Conservation (phyloP, 1,140 invertebrate species). For the Drosophila watanabei region DNA sequence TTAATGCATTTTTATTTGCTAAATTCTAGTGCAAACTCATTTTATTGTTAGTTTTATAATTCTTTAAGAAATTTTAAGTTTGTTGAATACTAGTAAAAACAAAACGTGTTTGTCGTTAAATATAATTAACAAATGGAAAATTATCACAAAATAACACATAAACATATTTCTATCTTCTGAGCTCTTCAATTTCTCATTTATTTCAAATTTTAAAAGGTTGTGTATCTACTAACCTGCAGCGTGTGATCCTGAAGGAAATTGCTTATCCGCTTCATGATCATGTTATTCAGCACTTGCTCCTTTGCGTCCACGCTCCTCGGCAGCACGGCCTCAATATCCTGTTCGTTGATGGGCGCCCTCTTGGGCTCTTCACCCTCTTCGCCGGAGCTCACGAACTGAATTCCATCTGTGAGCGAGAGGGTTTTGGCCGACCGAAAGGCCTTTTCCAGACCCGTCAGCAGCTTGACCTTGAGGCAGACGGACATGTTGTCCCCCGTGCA, state of each 20-base stretch:
- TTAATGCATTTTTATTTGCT: neutral
- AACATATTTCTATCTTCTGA: neutral
- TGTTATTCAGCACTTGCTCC: conserved; percentile 90
- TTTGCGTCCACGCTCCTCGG: conserved; percentile 90
- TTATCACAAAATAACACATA: neutral
- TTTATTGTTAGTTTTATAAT: too few relatives aligned
- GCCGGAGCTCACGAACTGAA: conserved; percentile 87
- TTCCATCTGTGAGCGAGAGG: conserved; percentile 89
- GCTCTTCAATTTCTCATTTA: neutral
- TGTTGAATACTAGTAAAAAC: too few relatives aligned
- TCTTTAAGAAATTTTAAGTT: too few relatives aligned
- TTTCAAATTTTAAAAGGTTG: neutral
- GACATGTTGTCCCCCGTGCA: conserved; percentile 90
- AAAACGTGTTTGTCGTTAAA: neutral
- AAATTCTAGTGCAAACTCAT: too few relatives aligned
- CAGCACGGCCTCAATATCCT: conserved; percentile 89
- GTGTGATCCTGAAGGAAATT: conserved; percentile 92
- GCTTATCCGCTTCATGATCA: conserved; percentile 91
- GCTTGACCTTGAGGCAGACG: conserved; percentile 91
- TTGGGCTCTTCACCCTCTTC: conserved; percentile 62
- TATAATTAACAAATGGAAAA: neutral
- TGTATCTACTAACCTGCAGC: conserved; percentile 88
- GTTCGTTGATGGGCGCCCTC: conserved; percentile 79
- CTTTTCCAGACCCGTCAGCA: conserved; percentile 90
- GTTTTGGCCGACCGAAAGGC: conserved; percentile 88